These are phyloP conservation scores for Xenopus laevis DNA, from an alignment of 2,113 vertebrate genomes.

Conservation along the genomic window DNA sequence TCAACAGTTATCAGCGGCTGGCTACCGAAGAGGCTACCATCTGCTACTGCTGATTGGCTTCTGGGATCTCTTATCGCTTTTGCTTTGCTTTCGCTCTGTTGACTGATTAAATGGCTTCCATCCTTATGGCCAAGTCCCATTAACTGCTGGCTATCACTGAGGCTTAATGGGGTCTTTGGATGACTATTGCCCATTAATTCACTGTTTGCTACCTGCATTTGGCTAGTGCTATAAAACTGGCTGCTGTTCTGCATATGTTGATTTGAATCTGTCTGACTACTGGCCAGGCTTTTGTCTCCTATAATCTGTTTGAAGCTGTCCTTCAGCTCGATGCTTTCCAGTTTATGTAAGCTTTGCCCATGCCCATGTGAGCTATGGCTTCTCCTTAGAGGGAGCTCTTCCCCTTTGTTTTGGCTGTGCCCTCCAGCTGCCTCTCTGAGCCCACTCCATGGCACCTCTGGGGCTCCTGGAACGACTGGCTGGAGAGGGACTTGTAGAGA, in stretches of 20 bases:
- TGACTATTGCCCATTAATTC: background rate
- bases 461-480: slow-evolving; percentile 14
- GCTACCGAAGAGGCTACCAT: background rate
- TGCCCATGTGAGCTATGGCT: background rate
- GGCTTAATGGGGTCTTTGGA: background rate
- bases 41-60: background rate
- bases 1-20: background rate
- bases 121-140: too few relatives aligned
- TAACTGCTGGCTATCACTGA: background rate
- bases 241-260: background rate
- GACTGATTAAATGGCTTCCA: background rate
- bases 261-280: background rate
- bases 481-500: slow-evolving; percentile 17
- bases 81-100: background rate
- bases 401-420: background rate
- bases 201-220: too few relatives aligned
- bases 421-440: slow-evolving; percentile 46
- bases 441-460: slow-evolving; percentile 25
- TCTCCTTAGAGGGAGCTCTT: background rate
- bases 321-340: background rate
- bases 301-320: background rate
- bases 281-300: background rate
- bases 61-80: background rate
- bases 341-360: background rate
- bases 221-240: background rate